Percentiles rank a stretch among this genome's conserved stretches.
These are phyloP conservation scores for Hemaris fuciformis DNA, from an alignment of 2,888 invertebrate genomes.

Conservation along the genomic window DNA sequence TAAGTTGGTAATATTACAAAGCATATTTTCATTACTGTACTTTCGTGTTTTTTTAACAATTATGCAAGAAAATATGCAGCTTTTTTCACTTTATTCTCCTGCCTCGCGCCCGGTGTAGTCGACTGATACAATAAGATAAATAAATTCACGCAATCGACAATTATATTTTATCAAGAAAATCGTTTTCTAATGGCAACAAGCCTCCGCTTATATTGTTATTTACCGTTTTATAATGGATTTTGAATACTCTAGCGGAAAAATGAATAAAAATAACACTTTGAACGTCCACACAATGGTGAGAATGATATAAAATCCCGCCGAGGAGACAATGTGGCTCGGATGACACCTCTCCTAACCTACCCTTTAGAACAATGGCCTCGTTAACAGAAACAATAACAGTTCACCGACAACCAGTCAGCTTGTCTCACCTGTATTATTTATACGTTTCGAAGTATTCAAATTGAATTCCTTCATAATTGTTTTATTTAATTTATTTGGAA, in stretches of 20 bases:
- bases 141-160: not conserved
- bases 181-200: not conserved
- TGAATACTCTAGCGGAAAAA: not conserved
- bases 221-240: not conserved
- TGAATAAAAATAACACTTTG: slow-evolving; percentile 22
- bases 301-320: slow-evolving; percentile 56
- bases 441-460: slow-evolving; percentile 49
- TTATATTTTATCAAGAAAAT: not conserved
- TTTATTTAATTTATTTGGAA: slow-evolving; percentile 34
- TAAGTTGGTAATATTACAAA: no score
- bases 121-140: no score
- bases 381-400: slow-evolving; percentile 69
- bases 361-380: slow-evolving; percentile 64
- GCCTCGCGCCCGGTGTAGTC: no score
- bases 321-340: slow-evolving; percentile 61
- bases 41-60: no score
- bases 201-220: not conserved
- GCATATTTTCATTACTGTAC: no score
- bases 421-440: slow-evolving; percentile 37
- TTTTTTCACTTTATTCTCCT: no score
- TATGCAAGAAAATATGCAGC: no score
- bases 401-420: slow-evolving; percentile 41
- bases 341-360: slow-evolving; percentile 55
- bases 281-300: slow-evolving; percentile 38
- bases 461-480: slow-evolving; percentile 41